Evolutionary conservation across 2,888 invertebrate species (phyloP).

Genomic region (Volucella inanis): DNA sequence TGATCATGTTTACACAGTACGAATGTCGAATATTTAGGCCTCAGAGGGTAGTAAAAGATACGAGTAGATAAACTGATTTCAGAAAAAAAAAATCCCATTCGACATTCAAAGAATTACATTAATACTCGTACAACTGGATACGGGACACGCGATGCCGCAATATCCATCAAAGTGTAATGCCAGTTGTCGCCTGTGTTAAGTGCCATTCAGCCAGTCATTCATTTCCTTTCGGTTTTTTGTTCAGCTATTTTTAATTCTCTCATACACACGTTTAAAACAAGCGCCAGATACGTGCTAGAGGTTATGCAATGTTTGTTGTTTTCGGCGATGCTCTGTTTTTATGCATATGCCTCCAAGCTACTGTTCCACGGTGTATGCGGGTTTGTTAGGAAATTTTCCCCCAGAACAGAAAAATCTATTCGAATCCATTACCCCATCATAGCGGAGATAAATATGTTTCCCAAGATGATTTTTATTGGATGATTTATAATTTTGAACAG

Average conservation of each 20-base stretch:
- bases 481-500: conserved; percentile 28
- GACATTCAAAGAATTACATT: conserved; percentile 18
- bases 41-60: not conserved
- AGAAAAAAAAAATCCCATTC: not conserved
- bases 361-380: not conserved
- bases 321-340: not conserved
- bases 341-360: no score
- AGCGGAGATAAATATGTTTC: not conserved
- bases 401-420: not conserved
- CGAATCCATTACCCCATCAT: conserved; percentile 1
- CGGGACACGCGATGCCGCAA: not conserved
- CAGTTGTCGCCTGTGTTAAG: conserved; percentile 42
- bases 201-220: conserved; percentile 17
- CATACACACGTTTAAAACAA: conserved; percentile 17
- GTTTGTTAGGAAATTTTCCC: conserved; percentile 15
- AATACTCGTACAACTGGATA: not conserved
- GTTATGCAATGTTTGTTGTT: conserved; percentile 24
- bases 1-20: conserved; percentile 37
- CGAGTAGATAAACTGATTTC: not conserved
- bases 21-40: conserved; percentile 11
- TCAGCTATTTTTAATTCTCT: conserved; percentile 48
- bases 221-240: conserved; percentile 17
- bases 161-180: not conserved
- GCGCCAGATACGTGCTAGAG: not conserved
- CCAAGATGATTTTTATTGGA: conserved; percentile 15